These are phyloP conservation scores for Cephalopterus ornatus DNA, from an alignment of 2,113 vertebrate species.

Conservation along the genomic window DNA sequence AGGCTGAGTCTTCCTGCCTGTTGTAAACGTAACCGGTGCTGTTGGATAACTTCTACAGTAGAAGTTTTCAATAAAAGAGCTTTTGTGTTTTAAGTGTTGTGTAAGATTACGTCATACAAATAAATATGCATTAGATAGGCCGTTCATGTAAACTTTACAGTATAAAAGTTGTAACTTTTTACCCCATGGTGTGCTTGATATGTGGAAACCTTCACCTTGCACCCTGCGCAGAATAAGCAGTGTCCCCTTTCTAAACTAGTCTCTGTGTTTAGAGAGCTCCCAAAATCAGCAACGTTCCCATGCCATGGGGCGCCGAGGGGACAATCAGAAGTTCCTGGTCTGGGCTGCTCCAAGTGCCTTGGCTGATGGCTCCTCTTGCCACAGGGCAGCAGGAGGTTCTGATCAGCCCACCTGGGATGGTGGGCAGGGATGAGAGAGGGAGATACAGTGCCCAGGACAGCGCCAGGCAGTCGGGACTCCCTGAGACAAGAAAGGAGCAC, in stretches of 20 bases:
- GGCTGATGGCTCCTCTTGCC: rapidly evolving
- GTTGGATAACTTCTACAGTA: background rate
- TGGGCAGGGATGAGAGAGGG: background rate
- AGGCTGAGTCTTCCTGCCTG: background rate
- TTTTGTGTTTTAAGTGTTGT: background rate
- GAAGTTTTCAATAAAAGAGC: background rate
- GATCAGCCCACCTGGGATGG: rapidly evolving
- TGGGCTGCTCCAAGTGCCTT: background rate
- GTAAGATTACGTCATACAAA: background rate
- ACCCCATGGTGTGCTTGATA: background rate
- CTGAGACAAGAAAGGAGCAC: background rate
- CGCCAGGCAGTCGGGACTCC: rapidly evolving
- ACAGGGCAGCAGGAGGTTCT: background rate
- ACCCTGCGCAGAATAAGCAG: rapidly evolving
- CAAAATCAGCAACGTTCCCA: background rate
- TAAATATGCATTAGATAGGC: background rate
- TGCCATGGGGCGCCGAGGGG: rapidly evolving
- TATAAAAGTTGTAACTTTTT: background rate
- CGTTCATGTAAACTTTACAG: background rate
- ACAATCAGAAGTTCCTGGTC: background rate
- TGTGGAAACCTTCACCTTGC: background rate
- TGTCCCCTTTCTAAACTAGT: background rate
- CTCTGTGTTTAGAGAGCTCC: background rate
- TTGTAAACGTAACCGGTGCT: background rate
- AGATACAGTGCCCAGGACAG: background rate